Evolutionary conservation across 2,113 vertebrate genomes (phyloP).

Genomic region (Gopherus flavomarginatus): DNA sequence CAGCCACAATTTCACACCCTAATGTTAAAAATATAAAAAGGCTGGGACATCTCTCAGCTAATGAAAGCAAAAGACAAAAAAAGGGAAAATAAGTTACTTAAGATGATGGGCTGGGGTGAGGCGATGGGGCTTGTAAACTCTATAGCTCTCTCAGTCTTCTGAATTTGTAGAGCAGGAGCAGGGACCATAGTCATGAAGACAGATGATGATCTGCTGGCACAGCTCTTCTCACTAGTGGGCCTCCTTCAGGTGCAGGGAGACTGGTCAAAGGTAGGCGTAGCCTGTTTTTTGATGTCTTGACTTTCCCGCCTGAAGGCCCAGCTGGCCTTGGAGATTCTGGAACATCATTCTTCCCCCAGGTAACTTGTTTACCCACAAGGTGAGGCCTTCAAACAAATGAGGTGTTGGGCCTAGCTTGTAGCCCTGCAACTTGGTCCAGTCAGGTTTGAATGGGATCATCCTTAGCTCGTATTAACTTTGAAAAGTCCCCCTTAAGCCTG

Average conservation of each 20-base stretch:
- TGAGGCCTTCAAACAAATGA: neutral
- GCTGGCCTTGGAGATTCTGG: neutral
- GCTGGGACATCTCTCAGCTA: neutral
- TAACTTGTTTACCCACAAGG: neutral
- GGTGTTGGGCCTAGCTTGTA: neutral
- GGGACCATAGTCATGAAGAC: neutral
- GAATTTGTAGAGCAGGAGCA: neutral
- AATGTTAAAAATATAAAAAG: neutral
- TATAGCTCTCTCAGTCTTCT: neutral
- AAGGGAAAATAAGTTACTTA: neutral
- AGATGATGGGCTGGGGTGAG: neutral
- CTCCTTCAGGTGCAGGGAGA: neutral
- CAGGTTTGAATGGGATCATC: neutral
- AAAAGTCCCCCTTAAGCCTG: neutral
- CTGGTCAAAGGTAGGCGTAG: neutral
- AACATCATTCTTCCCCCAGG: neutral
- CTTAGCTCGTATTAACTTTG: neutral
- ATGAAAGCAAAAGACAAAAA: neutral
- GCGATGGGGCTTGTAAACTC: neutral
- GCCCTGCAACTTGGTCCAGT: neutral
- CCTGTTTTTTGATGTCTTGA: neutral
- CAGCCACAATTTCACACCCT: neutral
- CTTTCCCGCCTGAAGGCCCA: neutral
- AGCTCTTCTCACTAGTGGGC: neutral
- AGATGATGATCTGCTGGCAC: neutral